These are phyloP conservation scores for Pentamera pediparva DNA, from an alignment of 53 echinoderm and acorn worm species.

Conservation along the genomic window DNA sequence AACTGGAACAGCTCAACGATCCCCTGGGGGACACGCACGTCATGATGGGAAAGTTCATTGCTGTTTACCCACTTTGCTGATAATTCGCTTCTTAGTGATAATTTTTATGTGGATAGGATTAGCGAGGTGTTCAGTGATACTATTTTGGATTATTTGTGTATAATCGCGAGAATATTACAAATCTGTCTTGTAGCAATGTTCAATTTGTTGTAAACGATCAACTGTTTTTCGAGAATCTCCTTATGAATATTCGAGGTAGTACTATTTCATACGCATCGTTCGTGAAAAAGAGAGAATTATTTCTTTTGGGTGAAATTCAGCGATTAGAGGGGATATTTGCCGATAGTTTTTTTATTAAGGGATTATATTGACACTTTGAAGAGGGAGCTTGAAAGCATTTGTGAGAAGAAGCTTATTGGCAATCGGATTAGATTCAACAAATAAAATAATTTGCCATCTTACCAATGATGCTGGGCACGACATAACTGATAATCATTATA, in stretches of 20 bases:
- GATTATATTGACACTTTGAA: not conserved
- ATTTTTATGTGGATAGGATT: too few species aligned
- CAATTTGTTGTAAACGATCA: not conserved
- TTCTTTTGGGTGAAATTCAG: not conserved
- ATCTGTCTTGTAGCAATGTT: too few species aligned
- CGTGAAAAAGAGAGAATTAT: not conserved
- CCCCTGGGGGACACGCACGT: too few species aligned
- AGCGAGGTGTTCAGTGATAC: too few species aligned
- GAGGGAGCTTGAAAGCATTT: not conserved
- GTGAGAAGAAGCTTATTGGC: not conserved
- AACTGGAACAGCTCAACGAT: too few species aligned
- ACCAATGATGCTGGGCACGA: not conserved
- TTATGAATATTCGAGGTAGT: constrained; percentile 1
- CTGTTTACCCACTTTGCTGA: too few species aligned
- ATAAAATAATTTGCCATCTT: not conserved
- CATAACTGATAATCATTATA: not conserved
- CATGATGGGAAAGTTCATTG: too few species aligned
- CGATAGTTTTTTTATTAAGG: not conserved
- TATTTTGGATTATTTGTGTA: too few species aligned
- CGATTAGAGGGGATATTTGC: not conserved
- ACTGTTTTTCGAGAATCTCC: not conserved
- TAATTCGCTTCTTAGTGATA: too few species aligned
- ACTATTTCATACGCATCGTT: not conserved
- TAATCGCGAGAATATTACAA: too few species aligned
- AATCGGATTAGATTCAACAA: not conserved